Percentiles rank a stretch among this genome's conserved stretches.
phyloP scores from a whole-genome alignment of 1,140 invertebrate species.

The Dinothrombium tinctorium region DNA sequence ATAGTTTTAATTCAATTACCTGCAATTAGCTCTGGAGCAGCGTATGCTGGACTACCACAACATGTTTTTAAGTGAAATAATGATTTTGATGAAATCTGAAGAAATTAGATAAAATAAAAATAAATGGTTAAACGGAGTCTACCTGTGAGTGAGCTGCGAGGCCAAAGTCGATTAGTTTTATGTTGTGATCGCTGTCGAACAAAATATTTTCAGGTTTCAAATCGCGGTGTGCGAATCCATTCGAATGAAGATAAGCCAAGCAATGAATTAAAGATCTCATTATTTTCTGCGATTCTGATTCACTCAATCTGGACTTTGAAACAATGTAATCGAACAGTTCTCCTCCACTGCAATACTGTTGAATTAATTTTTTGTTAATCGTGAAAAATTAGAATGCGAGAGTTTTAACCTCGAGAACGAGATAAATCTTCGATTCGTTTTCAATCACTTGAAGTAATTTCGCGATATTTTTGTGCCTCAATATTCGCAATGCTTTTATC shows the following conservation, averaged over 20 bases:
- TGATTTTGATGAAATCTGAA: not conserved
- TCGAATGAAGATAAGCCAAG: constrained; percentile 44
- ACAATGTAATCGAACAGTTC: constrained; percentile 68
- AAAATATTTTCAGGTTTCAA: constrained; percentile 66
- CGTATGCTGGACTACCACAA: constrained; percentile 58
- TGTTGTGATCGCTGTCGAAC: constrained; percentile 45
- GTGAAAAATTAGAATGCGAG: too few relatives aligned
- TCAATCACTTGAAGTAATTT: constrained; percentile 59
- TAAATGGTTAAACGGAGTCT: not conserved
- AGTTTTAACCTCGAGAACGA: constrained; percentile 38
- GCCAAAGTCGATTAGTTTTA: constrained; percentile 76
- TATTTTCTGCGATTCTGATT: constrained; percentile 47
- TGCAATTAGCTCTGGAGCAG: constrained; percentile 34
- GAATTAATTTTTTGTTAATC: too few relatives aligned
- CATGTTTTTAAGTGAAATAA: constrained; percentile 34
- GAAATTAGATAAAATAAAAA: not conserved
- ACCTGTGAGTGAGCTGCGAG: constrained; percentile 24
- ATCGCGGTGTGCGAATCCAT: constrained; percentile 53
- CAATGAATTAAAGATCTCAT: constrained; percentile 29
- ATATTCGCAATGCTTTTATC: constrained; percentile 48
- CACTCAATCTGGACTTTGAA: constrained; percentile 37
- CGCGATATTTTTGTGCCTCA: constrained; percentile 58
- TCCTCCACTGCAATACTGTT: constrained; percentile 47
- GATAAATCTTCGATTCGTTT: constrained; percentile 39
- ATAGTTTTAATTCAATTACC: too few relatives aligned